Evolutionary conservation across 2,113 vertebrate genomes (phyloP), one percentile per base, ranked within the genome.

Genomic region (Megaceryle maxima): DNA sequence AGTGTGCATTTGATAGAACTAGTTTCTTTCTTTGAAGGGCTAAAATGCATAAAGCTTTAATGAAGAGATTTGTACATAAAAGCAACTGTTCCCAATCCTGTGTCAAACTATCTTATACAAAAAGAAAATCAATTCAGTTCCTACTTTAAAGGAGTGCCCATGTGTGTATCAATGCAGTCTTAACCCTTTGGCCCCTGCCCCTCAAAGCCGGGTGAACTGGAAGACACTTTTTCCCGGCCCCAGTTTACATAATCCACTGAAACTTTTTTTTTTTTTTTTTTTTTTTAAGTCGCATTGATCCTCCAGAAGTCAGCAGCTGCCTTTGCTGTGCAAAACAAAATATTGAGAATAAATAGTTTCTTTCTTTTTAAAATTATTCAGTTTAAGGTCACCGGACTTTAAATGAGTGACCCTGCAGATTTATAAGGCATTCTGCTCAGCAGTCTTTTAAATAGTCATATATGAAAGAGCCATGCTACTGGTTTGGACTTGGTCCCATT

Each of bases 241-340:
- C 84, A 39, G 88, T 98, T 97, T 97, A 96, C 95, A 95, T 96
- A 98, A 97, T 97, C 98, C 97, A 97, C 94, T 75, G 96, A 98
- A 96, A 98, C 85, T 89, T 67, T 90, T 75, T 85, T 90, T 87
- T 69, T 67, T 90, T 75, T 85, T 90, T 87, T 69, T 68, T 85
- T 67, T 91, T 90, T 93, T 90, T 81, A 95, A 96, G 98, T 98
- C 95, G 94, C 97, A 98, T 97, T 97, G 97, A 98, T 98, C 97
- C 97, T 98, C 98, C 97, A 97, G 98, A 98, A 98, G 98, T 98
- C 98, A 98, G 98, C 99, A 99, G 99, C 99, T 99, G 99, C 99
- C 99, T 98, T 99, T 98, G 98, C 99, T 99, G 99, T 99, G 99
- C 99, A 99, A 99, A 99, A 99, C 98, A 99, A 98, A 99, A 98